Percentiles rank a stretch among this genome's conserved stretches.
phyloP scores from a whole-genome alignment of 2,797 vertebrate species.

The Halcyon leucocephala region DNA sequence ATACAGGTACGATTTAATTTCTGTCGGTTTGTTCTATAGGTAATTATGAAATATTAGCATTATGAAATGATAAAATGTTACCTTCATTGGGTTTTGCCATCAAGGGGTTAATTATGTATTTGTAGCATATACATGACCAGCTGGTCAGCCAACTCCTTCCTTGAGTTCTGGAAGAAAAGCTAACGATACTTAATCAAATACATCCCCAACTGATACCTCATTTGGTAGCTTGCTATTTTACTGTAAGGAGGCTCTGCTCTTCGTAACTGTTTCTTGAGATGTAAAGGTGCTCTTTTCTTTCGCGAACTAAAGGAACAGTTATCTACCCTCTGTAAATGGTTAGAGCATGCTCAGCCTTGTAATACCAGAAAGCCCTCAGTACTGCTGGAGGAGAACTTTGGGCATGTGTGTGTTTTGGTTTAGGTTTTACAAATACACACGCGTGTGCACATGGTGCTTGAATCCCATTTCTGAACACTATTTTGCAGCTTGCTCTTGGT shows the following conservation, averaged over 20 bases:
- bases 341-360: neutral
- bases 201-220: neutral
- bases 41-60: neutral
- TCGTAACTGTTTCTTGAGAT: neutral
- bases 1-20: neutral
- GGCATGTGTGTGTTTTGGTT: neutral
- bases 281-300: neutral
- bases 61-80: neutral
- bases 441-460: accelerated
- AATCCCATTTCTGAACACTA: neutral
- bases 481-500: neutral
- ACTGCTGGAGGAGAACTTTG: neutral
- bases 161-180: neutral
- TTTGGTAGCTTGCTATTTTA: neutral
- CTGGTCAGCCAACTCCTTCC: neutral
- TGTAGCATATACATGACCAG: neutral
- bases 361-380: neutral
- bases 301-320: neutral
- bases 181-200: neutral
- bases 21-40: neutral
- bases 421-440: neutral
- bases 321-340: neutral
- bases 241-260: neutral
- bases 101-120: neutral
- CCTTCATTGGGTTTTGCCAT: neutral